Conservation (phyloP, 2,888 invertebrate genomes). For the Tiliacea aurago region DNA sequence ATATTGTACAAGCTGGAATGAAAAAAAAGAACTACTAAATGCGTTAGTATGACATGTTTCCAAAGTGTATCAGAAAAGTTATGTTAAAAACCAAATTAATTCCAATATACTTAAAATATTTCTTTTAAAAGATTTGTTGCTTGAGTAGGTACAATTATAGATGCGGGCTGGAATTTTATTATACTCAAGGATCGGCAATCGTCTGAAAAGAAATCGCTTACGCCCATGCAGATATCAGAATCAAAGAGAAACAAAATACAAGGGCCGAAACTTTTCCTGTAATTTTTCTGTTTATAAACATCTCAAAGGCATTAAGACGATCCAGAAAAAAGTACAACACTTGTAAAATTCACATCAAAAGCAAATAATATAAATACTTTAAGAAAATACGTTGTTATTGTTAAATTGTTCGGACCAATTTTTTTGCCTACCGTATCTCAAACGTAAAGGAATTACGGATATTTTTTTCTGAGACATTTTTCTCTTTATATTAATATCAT, state of each 20-base stretch:
- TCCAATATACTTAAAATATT: no score
- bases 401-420: conserved; percentile 51
- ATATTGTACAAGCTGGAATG: neutral
- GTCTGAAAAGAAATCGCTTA: conserved; percentile 35
- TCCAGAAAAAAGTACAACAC: conserved; percentile 45
- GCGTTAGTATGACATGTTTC: neutral
- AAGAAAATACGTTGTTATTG: conserved; percentile 54
- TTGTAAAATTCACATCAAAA: conserved; percentile 59
- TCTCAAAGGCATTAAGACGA: conserved; percentile 56
- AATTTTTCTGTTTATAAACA: conserved; percentile 61
- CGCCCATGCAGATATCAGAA: conserved; percentile 25
- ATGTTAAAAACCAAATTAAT: neutral
- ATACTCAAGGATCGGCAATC: conserved; percentile 4
- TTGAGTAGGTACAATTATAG: neutral
- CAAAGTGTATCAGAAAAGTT: neutral
- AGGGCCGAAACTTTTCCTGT: conserved; percentile 21
- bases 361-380: conserved; percentile 60
- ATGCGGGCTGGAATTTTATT: conserved; percentile 1
- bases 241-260: conserved; percentile 50
- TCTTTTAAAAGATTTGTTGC: neutral
- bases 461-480: conserved; percentile 36
- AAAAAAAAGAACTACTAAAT: neutral
- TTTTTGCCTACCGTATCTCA: conserved; percentile 29
- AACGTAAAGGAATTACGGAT: conserved; percentile 38
- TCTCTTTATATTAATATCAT: conserved; percentile 68